These are phyloP conservation scores for Idaea biselata DNA, from an alignment of 2,888 invertebrate genomes.

Conservation along the genomic window DNA sequence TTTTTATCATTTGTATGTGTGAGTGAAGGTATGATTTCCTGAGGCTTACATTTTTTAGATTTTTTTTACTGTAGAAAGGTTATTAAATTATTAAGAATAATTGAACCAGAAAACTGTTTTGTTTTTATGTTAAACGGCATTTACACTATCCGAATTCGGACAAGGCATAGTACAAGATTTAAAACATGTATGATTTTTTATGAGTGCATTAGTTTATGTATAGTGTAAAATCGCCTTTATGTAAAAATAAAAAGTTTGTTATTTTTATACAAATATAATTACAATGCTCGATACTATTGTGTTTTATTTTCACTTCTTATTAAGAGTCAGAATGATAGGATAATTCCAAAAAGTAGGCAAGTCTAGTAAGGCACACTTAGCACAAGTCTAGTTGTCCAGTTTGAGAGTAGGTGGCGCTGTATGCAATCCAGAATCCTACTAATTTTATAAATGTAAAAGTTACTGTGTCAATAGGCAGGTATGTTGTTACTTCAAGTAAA, in stretches of 20 bases:
- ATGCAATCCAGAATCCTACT: neutral
- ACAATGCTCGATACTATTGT: conserved; percentile 51
- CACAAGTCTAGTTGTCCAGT: neutral
- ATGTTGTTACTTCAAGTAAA: too few species aligned
- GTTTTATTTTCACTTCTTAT: conserved; percentile 23
- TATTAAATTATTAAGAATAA: neutral
- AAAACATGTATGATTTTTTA: too few species aligned
- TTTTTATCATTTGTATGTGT: neutral
- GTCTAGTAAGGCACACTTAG: too few species aligned
- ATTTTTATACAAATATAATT: conserved; percentile 50
- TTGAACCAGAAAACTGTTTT: neutral
- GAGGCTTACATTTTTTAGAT: neutral
- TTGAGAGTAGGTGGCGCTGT: neutral
- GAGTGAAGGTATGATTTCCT: neutral
- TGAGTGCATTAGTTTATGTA: too few species aligned
- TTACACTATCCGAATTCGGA: too few species aligned
- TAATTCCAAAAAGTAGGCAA: neutral
- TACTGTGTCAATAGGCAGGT: too few species aligned
- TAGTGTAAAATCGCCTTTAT: neutral
- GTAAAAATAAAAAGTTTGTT: conserved; percentile 4
- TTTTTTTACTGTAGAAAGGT: neutral
- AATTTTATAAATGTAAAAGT: too few species aligned
- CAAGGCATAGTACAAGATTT: too few species aligned
- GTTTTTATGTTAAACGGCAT: too few species aligned
- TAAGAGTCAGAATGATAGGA: neutral